Conservation (phyloP, 1,140 invertebrate genomes). For the Aphaenogaster ashmeadi region DNA sequence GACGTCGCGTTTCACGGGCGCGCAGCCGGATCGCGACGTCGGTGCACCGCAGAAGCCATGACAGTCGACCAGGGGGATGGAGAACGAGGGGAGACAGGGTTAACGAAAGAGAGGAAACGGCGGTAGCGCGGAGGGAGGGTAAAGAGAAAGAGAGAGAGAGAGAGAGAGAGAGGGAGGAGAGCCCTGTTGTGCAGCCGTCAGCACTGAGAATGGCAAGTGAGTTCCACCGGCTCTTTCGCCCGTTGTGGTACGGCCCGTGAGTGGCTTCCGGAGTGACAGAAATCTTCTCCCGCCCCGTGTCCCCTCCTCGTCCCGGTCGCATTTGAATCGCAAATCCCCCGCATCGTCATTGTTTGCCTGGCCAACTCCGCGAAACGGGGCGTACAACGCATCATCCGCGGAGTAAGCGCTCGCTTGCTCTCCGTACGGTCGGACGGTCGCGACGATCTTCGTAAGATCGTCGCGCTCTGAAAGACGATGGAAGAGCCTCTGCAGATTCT, state of each 20-base stretch:
- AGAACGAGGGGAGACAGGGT: conserved; percentile 39
- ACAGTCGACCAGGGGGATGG: conserved; percentile 46
- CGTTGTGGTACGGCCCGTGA: conserved; percentile 53
- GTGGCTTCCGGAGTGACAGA: conserved; percentile 67
- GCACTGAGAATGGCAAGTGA: conserved; percentile 67
- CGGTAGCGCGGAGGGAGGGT: not conserved
- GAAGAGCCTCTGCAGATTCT: not conserved
- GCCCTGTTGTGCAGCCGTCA: conserved; percentile 69
- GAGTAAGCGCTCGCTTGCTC: conserved; percentile 14
- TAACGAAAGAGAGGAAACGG: conserved; percentile 45
- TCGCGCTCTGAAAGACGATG: not conserved
- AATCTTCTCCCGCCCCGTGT: conserved; percentile 37
- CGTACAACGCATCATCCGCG: conserved; percentile 47
- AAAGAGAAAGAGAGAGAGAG: not conserved
- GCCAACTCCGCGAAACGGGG: conserved; percentile 40
- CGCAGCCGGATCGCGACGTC: conserved; percentile 57
- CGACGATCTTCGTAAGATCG: conserved; percentile 12
- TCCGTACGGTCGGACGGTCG: not conserved
- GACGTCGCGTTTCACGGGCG: conserved; percentile 65
- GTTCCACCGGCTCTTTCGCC: conserved; percentile 57
- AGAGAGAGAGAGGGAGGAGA: conserved; percentile 24
- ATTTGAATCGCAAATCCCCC: conserved; percentile 77
- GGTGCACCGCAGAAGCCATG: conserved; percentile 56
- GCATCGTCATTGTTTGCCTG: conserved; percentile 68
- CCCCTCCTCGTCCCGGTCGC: conserved; percentile 13